phyloP scores from a whole-genome alignment of 1,140 invertebrate genomes.

The Calliopsis andreniformis region DNA sequence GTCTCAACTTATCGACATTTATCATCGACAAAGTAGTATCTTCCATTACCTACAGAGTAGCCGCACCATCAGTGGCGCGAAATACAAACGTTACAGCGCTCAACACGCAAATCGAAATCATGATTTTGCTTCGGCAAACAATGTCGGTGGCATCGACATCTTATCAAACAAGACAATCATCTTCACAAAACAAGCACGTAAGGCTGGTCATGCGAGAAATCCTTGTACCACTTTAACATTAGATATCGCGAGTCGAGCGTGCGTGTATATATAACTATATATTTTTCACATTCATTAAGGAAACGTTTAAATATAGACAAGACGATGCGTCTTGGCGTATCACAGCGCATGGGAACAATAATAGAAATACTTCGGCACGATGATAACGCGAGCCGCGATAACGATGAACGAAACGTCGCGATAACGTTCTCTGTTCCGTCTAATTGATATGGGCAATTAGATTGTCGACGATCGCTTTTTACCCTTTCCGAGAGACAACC shows the following conservation, averaged over 20 bases:
- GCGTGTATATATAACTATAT: no score
- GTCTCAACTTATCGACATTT: no score
- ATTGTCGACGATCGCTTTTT: slow-evolving; percentile 22
- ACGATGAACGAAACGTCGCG: slow-evolving; percentile 50
- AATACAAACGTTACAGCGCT: no score
- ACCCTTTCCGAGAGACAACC: background rate
- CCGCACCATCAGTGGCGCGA: no score
- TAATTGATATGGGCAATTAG: slow-evolving; percentile 51
- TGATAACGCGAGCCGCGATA: slow-evolving; percentile 56
- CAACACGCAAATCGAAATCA: no score
- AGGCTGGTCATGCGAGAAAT: slow-evolving; percentile 4
- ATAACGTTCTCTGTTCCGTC: slow-evolving; percentile 42
- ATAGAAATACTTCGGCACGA: slow-evolving; percentile 50
- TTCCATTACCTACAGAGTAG: no score
- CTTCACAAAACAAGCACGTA: no score
- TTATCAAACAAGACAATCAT: background rate
- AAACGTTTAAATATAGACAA: slow-evolving; percentile 62
- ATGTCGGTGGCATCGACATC: background rate
- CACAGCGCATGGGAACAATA: slow-evolving; percentile 50
- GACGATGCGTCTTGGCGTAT: slow-evolving; percentile 28
- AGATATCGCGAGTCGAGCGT: slow-evolving; percentile 24
- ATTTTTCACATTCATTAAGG: slow-evolving; percentile 31
- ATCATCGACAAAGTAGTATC: no score
- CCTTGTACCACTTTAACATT: slow-evolving; percentile 46
- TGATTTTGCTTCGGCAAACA: no score